These are phyloP conservation scores for Crotalus viridis DNA, from an alignment of 2,113 vertebrate species.

Conservation along the genomic window DNA sequence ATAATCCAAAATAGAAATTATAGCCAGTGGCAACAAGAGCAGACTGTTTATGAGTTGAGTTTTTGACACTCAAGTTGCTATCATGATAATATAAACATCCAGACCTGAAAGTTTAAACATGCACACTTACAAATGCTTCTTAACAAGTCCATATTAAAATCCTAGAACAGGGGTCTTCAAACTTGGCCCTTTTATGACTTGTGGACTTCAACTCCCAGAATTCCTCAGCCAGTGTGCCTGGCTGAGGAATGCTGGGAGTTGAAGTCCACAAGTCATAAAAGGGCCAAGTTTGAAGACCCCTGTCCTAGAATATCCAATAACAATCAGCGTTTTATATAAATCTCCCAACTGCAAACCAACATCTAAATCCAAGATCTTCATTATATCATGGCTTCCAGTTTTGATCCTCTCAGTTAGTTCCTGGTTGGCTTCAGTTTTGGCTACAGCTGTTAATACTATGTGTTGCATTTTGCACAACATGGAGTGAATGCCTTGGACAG, in stretches of 20 bases:
- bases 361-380: neutral
- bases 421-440: neutral
- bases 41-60: neutral
- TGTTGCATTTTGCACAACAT: neutral
- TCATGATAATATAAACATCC: neutral
- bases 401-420: neutral
- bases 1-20: neutral
- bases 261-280: too few species aligned
- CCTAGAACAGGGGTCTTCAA: neutral
- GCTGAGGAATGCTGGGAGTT: too few species aligned
- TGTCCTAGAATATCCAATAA: too few species aligned
- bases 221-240: too few species aligned
- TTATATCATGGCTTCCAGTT: neutral
- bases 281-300: too few species aligned
- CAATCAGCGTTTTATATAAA: neutral
- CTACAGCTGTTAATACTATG: neutral
- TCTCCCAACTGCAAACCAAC: neutral
- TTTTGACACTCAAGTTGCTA: neutral
- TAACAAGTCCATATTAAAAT: neutral
- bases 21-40: neutral
- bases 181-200: too few species aligned
- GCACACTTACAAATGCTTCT: neutral
- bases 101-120: neutral
- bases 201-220: too few species aligned
- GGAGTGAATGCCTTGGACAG: neutral